Percentiles rank a stretch among this genome's conserved stretches.
Conservation (phyloP, 2,113 vertebrate genomes). For the Lichenostomus cassidix region DNA sequence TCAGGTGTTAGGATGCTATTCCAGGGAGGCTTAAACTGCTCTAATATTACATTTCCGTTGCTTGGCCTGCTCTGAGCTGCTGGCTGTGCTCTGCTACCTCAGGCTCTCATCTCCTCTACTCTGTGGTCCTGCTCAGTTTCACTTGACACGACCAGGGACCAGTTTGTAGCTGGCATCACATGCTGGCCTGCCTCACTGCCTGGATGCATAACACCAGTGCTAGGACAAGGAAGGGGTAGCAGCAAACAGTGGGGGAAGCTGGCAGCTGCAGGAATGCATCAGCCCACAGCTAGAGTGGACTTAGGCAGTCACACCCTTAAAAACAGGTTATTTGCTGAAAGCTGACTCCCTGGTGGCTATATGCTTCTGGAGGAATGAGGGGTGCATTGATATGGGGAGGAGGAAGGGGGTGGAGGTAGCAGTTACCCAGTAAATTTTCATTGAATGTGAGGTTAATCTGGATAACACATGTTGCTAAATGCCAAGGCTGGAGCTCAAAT, state of each 20-base stretch:
- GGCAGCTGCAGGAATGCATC: neutral
- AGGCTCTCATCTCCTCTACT: neutral
- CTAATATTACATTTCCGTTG: neutral
- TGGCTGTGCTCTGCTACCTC: neutral
- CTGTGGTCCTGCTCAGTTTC: neutral
- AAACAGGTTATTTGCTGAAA: neutral
- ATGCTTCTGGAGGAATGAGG: neutral
- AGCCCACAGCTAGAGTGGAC: neutral
- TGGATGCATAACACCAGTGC: neutral
- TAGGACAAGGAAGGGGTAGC: neutral
- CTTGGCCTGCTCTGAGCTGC: neutral
- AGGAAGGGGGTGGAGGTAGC: neutral
- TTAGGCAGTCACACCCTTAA: neutral
- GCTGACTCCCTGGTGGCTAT: neutral
- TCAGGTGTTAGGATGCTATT: neutral
- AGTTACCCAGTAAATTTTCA: neutral
- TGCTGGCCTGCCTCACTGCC: neutral
- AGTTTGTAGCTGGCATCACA: neutral
- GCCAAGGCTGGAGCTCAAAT: neutral
- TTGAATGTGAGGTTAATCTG: neutral
- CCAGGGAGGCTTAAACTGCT: neutral
- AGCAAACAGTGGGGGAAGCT: neutral
- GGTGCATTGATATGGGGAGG: fast-evolving
- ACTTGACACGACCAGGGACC: neutral
- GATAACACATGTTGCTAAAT: neutral